A percentile compares a stretch with the other conserved stretches of the same genome.
These are phyloP conservation scores for Astatoreochromis straeleni DNA, from an alignment of 2,113 vertebrate species.

Conservation along the genomic window DNA sequence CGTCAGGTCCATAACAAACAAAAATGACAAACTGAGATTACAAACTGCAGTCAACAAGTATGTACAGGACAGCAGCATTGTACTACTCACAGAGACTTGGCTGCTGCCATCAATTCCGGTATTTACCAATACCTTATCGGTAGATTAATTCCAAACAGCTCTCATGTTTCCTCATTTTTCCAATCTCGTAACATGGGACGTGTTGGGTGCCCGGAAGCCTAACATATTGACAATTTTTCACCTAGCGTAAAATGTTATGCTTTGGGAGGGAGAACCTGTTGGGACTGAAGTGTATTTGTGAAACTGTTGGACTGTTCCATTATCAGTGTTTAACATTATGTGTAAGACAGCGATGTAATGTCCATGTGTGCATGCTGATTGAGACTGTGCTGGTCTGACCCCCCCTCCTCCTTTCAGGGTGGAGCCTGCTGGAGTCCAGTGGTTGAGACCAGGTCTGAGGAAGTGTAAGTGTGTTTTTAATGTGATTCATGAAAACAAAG, in stretches of 20 bases:
- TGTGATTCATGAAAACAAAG: too few species aligned
- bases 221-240: background rate
- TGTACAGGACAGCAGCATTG: background rate
- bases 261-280: background rate
- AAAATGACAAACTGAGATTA: background rate
- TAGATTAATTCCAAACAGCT: background rate
- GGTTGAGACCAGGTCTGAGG: too few species aligned
- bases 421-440: too few species aligned
- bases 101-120: background rate
- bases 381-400: too few species aligned
- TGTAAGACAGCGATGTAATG: too few species aligned
- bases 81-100: background rate
- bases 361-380: too few species aligned
- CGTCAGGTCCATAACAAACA: background rate
- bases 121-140: background rate
- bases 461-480: too few species aligned
- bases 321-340: too few species aligned
- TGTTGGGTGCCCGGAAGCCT: background rate
- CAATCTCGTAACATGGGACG: fast-evolving
- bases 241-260: background rate
- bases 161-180: background rate
- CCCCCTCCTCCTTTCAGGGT: too few species aligned
- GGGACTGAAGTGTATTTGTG: fast-evolving
- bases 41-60: background rate
- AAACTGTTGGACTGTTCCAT: too few species aligned